Conservation (phyloP, 2,113 vertebrate species). For the Promerops cafer region DNA sequence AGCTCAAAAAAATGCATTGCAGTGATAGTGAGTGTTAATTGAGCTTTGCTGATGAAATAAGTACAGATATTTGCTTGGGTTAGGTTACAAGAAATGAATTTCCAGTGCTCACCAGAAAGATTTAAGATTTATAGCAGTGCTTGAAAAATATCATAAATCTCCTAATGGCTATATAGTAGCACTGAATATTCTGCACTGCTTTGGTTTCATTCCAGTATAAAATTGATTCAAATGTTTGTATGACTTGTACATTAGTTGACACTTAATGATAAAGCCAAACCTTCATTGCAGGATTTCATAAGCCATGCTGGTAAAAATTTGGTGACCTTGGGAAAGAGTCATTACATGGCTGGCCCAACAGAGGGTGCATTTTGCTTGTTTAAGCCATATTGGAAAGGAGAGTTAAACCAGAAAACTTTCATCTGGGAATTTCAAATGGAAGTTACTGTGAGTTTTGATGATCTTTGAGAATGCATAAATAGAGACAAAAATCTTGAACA, state of each 20-base stretch:
- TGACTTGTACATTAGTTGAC: neutral
- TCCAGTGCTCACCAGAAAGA: neutral
- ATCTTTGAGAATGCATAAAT: neutral
- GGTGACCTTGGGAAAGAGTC: neutral
- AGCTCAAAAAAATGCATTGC: neutral
- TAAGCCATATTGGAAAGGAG: neutral
- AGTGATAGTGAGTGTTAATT: neutral
- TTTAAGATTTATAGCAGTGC: neutral
- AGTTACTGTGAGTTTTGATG: neutral
- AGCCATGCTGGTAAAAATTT: neutral
- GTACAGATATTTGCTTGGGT: neutral
- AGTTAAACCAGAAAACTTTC: neutral
- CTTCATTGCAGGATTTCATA: neutral
- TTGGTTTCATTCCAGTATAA: neutral
- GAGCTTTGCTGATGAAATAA: neutral
- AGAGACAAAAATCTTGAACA: slow-evolving; percentile 2
- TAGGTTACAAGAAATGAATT: neutral
- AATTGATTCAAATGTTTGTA: neutral
- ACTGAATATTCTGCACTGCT: neutral
- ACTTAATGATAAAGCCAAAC: neutral
- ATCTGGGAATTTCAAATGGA: neutral
- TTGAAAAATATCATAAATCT: neutral
- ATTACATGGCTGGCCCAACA: slow-evolving; percentile 4
- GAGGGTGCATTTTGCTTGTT: slow-evolving; percentile 1
- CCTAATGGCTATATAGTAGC: neutral